Conservation (phyloP, 2,113 vertebrate species). For the Varanus komodoensis region DNA sequence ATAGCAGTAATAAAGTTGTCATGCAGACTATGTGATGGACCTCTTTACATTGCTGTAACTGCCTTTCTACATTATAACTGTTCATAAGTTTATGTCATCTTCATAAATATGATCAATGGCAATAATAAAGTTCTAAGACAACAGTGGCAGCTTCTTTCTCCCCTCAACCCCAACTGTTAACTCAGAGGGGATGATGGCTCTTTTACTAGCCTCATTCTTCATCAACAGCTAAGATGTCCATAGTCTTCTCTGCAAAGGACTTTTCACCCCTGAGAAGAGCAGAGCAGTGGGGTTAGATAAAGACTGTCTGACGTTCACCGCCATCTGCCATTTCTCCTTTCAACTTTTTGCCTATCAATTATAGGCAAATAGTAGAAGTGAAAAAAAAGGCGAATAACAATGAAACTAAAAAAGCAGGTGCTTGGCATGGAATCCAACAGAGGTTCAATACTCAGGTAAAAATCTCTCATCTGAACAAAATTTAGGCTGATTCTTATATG, state of each 20-base stretch:
- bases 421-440: neutral
- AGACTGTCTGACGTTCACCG: accelerated
- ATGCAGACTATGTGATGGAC: conserved; percentile 53
- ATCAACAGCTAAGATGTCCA: neutral
- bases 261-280: neutral
- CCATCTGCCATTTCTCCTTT: accelerated
- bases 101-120: conserved; percentile 67
- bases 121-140: conserved; percentile 57
- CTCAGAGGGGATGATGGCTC: neutral
- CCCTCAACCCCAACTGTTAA: conserved; percentile 9
- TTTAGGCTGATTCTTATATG: neutral
- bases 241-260: accelerated
- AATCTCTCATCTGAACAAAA: neutral
- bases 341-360: neutral
- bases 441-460: neutral
- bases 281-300: neutral
- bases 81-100: conserved; percentile 58
- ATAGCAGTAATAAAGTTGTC: conserved; percentile 66
- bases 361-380: neutral
- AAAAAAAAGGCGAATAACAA: neutral
- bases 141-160: conserved; percentile 50
- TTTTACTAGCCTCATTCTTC: neutral
- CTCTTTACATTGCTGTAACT: conserved; percentile 64
- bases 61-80: conserved; percentile 62
- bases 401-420: neutral